Evolutionary conservation across 2,113 vertebrate genomes (phyloP).

Genomic region (Agelaius tricolor): DNA sequence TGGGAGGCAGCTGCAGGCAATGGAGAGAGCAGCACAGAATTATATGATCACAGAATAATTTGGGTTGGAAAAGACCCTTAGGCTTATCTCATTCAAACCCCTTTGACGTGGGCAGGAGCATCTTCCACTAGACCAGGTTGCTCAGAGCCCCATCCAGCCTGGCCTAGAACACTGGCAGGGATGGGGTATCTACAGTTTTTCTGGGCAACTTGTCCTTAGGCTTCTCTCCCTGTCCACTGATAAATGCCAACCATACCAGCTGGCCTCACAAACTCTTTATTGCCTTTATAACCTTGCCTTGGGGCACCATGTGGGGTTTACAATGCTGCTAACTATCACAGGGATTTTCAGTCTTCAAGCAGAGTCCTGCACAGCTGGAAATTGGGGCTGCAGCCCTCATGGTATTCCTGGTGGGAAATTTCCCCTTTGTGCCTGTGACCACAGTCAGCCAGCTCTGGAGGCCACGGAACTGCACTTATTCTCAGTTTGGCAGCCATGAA

Average conservation of each 20-base stretch:
- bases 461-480: not conserved
- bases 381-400: rapidly evolving
- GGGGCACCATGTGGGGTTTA: not conserved
- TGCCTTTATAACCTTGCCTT: not conserved
- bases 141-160: not conserved
- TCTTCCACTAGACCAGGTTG: not conserved
- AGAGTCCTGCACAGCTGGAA: not conserved
- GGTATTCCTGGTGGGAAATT: not conserved
- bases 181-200: rapidly evolving
- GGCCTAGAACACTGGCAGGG: not conserved
- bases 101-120: not conserved
- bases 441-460: not conserved
- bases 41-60: not conserved
- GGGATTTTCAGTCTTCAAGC: not conserved
- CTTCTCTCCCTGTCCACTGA: not conserved
- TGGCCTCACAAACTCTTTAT: not conserved
- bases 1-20: not conserved
- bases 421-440: not conserved
- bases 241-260: rapidly evolving
- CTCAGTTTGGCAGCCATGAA: not conserved
- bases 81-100: not conserved
- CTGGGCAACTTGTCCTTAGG: not conserved
- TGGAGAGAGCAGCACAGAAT: not conserved
- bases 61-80: not conserved
- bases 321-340: not conserved